Evolutionary conservation across 2,888 invertebrate species (phyloP).

Genomic region (Tigriopus californicus): DNA sequence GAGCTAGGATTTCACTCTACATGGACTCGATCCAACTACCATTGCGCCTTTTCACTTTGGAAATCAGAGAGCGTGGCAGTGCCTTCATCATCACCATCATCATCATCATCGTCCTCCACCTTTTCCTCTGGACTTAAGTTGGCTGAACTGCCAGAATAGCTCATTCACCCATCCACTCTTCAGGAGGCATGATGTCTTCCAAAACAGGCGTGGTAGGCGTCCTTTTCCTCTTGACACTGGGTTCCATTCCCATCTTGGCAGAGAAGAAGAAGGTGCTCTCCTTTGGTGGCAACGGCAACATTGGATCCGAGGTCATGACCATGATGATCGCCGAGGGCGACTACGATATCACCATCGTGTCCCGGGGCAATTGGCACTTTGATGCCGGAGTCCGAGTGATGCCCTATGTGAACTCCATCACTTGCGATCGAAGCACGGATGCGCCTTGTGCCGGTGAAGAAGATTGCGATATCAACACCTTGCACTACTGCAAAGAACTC

Average conservation of each 20-base stretch:
- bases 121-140: no score
- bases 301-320: slow-evolving; percentile 28
- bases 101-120: no score
- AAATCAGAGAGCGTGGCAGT: no score
- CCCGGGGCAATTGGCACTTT: slow-evolving; percentile 32
- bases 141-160: no score
- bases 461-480: slow-evolving; percentile 16
- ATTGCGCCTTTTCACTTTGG: no score
- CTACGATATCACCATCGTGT: slow-evolving; percentile 26
- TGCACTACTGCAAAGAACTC: slow-evolving; percentile 24
- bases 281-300: slow-evolving; percentile 33
- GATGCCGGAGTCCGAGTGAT: slow-evolving; percentile 24
- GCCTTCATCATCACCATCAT: no score
- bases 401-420: slow-evolving; percentile 23
- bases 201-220: no score
- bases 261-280: slow-evolving; percentile 22
- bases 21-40: no score
- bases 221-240: no score
- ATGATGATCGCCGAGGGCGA: slow-evolving; percentile 23
- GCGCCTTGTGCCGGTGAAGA: slow-evolving; percentile 16
- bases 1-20: no score
- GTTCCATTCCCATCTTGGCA: not conserved
- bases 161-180: no score
- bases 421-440: slow-evolving; percentile 24
- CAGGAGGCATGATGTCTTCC: no score